A percentile compares a stretch with the other conserved stretches of the same genome.
phyloP scores from a whole-genome alignment of 2,888 invertebrate genomes.

The Phytoseiulus persimilis region DNA sequence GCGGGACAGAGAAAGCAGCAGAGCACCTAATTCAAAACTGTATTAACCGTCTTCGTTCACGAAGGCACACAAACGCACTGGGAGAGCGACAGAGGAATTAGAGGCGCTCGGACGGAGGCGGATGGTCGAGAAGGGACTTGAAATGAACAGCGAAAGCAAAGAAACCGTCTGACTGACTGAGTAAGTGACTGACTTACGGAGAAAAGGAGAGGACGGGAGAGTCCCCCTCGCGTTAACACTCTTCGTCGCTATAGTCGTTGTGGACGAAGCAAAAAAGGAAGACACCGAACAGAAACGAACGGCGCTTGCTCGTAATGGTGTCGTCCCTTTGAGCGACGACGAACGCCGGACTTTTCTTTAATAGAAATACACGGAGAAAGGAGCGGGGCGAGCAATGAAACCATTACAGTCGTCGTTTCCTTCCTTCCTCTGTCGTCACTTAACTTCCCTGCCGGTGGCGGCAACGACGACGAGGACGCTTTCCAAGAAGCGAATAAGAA shows the following conservation, averaged over 20 bases:
- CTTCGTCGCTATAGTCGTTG: not conserved
- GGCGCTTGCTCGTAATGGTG: not conserved
- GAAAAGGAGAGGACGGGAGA: not conserved
- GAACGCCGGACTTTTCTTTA: not conserved
- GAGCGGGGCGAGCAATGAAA: not conserved
- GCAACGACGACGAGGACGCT: not conserved
- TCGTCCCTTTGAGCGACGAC: not conserved
- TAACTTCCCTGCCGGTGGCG: not conserved
- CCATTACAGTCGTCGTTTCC: not conserved
- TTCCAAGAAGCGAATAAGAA: not conserved
- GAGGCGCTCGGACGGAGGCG: not conserved
- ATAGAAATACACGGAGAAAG: not conserved
- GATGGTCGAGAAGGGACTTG: not conserved
- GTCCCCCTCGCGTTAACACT: not conserved
- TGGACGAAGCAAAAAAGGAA: not conserved
- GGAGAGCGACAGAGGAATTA: not conserved
- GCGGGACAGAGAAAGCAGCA: not conserved
- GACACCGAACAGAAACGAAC: not conserved
- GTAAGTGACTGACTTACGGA: not conserved
- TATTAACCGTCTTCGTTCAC: not conserved
- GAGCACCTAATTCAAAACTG: not conserved
- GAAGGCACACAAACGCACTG: not conserved
- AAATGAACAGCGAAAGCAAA: not conserved
- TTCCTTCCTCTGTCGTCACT: not conserved
- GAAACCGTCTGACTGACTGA: not conserved